Conservation (phyloP, 2,888 invertebrate genomes). For the Nycteola revayana region DNA sequence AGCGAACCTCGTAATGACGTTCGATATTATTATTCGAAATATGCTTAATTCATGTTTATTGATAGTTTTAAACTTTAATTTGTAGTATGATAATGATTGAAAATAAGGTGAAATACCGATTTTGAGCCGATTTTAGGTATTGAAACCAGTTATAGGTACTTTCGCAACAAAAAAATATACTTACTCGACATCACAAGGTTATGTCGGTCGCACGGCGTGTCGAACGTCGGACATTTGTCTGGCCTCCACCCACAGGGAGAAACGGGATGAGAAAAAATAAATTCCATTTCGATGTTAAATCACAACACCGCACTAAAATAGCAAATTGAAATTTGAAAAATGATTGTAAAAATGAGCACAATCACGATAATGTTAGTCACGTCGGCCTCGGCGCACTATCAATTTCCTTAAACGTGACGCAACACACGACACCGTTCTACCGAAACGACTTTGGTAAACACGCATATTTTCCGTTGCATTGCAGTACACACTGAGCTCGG, state of each 20-base stretch:
- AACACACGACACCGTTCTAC: constrained; percentile 81
- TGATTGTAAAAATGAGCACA: constrained; percentile 55
- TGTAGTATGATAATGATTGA: constrained; percentile 13
- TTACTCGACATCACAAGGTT: constrained; percentile 76
- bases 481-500: constrained; percentile 82
- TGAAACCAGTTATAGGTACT: constrained; percentile 24
- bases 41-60: constrained; percentile 49
- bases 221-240: constrained; percentile 75
- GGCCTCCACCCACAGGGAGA: constrained; percentile 74
- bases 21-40: constrained; percentile 73
- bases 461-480: constrained; percentile 83
- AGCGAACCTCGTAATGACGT: constrained; percentile 75
- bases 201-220: constrained; percentile 71
- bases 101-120: constrained; percentile 17
- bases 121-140: constrained; percentile 17
- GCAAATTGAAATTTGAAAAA: constrained; percentile 47
- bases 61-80: constrained; percentile 31
- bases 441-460: constrained; percentile 82
- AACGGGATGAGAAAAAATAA: constrained; percentile 64
- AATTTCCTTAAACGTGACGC: constrained; percentile 82
- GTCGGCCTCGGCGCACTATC: constrained; percentile 80
- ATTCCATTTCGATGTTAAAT: constrained; percentile 56
- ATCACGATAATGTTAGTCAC: constrained; percentile 76
- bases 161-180: constrained; percentile 66
- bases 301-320: constrained; percentile 56